Conservation (phyloP, 92 coral and sea anemone species). For the Galaxea fascicularis region DNA sequence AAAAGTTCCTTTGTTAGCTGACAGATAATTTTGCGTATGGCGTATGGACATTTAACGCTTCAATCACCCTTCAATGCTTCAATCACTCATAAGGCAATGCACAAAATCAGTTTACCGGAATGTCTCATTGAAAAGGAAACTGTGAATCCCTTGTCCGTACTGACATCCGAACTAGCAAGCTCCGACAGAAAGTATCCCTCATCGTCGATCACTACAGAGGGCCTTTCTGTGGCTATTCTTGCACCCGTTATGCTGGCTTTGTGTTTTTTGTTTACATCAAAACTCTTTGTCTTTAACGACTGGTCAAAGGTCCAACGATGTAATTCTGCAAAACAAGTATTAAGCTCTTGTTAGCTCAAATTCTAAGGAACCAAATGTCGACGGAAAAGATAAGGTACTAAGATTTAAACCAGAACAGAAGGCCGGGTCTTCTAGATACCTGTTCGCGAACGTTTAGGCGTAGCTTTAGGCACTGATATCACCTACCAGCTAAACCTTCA, state of each 20-base stretch:
- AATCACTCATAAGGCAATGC: neutral
- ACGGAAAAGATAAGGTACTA: too few relatives aligned
- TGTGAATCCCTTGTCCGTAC: slow-evolving; percentile 29
- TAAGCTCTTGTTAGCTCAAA: too few relatives aligned
- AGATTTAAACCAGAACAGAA: too few relatives aligned
- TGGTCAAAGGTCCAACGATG: slow-evolving; percentile 56
- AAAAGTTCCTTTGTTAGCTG: too few relatives aligned
- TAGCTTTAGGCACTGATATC: too few relatives aligned
- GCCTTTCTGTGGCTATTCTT: slow-evolving; percentile 31
- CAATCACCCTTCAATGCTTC: neutral
- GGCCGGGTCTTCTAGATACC: too few relatives aligned
- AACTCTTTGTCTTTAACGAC: slow-evolving; percentile 10
- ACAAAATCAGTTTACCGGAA: slow-evolving; percentile 29
- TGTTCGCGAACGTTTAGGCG: too few relatives aligned
- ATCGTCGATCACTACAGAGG: slow-evolving; percentile 42
- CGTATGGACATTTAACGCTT: too few relatives aligned
- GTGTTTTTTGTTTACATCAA: slow-evolving; percentile 17
- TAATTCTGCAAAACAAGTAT: slow-evolving; percentile 21
- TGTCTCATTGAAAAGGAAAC: slow-evolving; percentile 63
- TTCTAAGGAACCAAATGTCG: too few relatives aligned
- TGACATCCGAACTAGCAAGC: neutral
- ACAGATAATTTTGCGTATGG: too few relatives aligned
- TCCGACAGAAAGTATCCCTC: slow-evolving; percentile 27
- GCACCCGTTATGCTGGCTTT: slow-evolving; percentile 45
- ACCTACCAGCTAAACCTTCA: too few relatives aligned